Conservation (phyloP, 2,113 vertebrate species). For the Pelusios castaneus region DNA sequence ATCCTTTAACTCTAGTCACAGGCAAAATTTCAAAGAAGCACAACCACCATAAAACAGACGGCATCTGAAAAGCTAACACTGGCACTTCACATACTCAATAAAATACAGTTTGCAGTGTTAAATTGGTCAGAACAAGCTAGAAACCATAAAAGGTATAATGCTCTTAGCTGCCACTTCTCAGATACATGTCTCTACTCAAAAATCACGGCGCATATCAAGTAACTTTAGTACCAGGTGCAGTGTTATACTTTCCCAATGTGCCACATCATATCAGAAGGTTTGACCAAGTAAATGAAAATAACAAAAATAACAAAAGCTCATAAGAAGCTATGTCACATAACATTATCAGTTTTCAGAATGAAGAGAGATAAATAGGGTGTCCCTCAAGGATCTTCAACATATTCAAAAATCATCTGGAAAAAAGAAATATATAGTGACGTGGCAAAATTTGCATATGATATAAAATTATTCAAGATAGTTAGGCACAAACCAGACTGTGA, state of each 20-base stretch:
- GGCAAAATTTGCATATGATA: no score
- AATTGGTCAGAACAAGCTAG: background rate
- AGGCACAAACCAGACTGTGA: no score
- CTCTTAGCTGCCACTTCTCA: background rate
- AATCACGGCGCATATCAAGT: background rate
- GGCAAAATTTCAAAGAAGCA: background rate
- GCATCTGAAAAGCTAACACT: background rate
- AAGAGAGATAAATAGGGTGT: no score
- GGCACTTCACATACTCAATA: background rate
- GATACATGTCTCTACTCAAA: background rate
- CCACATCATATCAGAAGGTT: background rate
- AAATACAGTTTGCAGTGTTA: background rate
- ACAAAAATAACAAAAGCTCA: background rate
- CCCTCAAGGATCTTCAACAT: no score
- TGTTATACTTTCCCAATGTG: background rate
- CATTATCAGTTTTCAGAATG: no score
- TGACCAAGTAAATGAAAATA: background rate
- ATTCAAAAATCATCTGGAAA: no score
- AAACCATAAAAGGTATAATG: background rate
- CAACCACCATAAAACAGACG: background rate
- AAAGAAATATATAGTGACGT: no score
- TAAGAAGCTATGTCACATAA: background rate
- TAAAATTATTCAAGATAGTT: no score
- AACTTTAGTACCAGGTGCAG: background rate
- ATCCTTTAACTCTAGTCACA: background rate